Base-by-base conservation (phyloP, 2,797 vertebrate genomes). In the Dryobates pubescens region DNA sequence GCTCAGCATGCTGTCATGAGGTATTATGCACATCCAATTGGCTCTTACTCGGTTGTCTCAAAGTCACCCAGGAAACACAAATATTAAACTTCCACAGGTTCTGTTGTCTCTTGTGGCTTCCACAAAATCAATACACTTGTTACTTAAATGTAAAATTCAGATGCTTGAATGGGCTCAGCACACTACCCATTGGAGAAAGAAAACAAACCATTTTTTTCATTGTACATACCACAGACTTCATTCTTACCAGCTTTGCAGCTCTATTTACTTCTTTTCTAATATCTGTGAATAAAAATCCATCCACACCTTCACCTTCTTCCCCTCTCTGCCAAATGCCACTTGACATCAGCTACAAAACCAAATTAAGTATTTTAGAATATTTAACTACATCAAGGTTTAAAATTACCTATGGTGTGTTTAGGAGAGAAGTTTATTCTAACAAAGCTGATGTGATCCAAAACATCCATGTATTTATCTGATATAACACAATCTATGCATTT, bases 241-340 rank as follows among this genome's bases (percentile, higher is more conserved):
- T 85, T 92, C 98, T 98, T 97, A 99, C 99, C 98, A 99, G 97
- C 91, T 97, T 98, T 75, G 97, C 93, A 36, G 99, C 98, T 94
- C 99, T 98, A 13, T 96, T 97, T 45, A 98, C 91, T 97, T 99
- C 99, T 96, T 97, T 98, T 90, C 95, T 98, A 94, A 99, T 99
- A 95, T 99, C 99, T 8, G 97, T 95, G 61, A 98, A 96, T 83
- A 99, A 98, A 97, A 99, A 99, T 41, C 99, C 99, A 86, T 98
- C 98, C 54, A 99, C 93, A 43, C 98, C 99, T 97, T 99, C 98
- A 70, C 97, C 77, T 88, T 99, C 99, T 93, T 98, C 72, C 30
- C 99, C 99, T 65, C 98, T 98, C 94, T 99, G 99, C 98, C 98
- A 99, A 91, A 99, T 98, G n/a, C 99, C 99, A 97, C 98, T 98